These are phyloP conservation scores for Rhagonycha fulva DNA, from an alignment of 2,888 invertebrate species.

Conservation along the genomic window DNA sequence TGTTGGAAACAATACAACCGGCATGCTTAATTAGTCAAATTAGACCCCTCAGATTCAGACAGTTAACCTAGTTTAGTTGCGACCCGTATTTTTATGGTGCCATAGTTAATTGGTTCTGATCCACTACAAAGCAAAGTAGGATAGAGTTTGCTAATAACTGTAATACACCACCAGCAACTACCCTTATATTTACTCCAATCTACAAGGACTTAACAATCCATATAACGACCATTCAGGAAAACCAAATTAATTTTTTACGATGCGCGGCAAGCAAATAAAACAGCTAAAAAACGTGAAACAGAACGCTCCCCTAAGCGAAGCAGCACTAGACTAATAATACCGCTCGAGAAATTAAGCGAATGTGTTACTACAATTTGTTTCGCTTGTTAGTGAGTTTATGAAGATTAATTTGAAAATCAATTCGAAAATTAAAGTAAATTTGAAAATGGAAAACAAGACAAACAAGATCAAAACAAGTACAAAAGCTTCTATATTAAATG, in stretches of 20 bases:
- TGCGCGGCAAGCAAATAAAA: not conserved
- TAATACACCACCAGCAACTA: conserved; percentile 12
- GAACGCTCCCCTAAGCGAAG: not conserved
- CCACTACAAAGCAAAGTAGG: conserved; percentile 26
- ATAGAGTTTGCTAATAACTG: conserved; percentile 21
- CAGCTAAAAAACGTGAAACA: not conserved
- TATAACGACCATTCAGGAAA: not conserved
- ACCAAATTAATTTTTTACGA: not conserved
- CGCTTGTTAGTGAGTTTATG: not conserved
- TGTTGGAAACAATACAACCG: conserved; percentile 35
- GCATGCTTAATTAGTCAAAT: conserved; percentile 44
- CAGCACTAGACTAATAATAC: not conserved
- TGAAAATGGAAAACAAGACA: not conserved
- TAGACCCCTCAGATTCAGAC: conserved; percentile 44
- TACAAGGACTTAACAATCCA: not conserved
- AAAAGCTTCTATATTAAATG: not conserved
- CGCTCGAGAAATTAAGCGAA: not conserved
- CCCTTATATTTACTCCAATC: conserved; percentile 12
- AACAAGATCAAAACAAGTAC: not conserved
- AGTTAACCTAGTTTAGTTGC: conserved; percentile 37
- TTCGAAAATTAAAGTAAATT: not conserved
- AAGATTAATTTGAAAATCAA: not conserved
- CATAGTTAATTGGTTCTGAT: conserved; percentile 26
- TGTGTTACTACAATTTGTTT: not conserved
- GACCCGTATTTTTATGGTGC: conserved; percentile 22